A percentile compares a stretch with the other conserved stretches of the same genome.
Conservation (phyloP, 1,140 invertebrate genomes). For the Anastrepha obliqua region DNA sequence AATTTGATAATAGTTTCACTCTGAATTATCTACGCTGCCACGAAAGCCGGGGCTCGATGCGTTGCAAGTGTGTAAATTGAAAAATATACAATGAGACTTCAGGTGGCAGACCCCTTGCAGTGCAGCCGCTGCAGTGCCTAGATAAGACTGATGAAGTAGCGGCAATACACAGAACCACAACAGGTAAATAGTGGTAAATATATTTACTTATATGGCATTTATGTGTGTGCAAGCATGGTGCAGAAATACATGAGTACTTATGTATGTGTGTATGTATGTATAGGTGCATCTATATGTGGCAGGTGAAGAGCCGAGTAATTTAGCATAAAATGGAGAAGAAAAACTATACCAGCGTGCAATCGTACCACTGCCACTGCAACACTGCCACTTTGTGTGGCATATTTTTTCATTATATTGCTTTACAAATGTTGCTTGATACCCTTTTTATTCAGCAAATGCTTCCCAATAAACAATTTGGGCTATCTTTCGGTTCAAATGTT, state of each 20-base stretch:
- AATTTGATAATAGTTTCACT: constrained; percentile 7
- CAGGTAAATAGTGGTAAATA: too few relatives aligned
- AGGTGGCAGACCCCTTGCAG: neutral
- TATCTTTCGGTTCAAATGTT: too few relatives aligned
- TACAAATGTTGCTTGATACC: too few relatives aligned
- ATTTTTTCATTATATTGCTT: neutral
- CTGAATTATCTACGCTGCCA: constrained; percentile 27
- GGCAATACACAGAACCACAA: neutral
- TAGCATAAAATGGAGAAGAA: neutral
- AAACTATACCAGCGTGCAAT: neutral
- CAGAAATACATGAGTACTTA: neutral
- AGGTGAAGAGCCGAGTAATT: neutral
- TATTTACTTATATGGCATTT: too few relatives aligned
- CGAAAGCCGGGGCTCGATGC: neutral
- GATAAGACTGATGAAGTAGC: neutral
- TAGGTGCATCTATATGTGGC: too few relatives aligned
- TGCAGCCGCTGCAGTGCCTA: neutral
- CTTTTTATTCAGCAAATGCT: neutral
- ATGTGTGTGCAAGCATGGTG: neutral
- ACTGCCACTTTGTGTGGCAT: neutral
- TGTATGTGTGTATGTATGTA: neutral
- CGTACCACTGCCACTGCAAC: neutral
- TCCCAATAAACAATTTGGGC: neutral
- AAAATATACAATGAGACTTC: neutral
- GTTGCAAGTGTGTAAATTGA: constrained; percentile 14